phyloP scores from a whole-genome alignment of 1,140 invertebrate species.

The Dinoponera quadriceps region DNA sequence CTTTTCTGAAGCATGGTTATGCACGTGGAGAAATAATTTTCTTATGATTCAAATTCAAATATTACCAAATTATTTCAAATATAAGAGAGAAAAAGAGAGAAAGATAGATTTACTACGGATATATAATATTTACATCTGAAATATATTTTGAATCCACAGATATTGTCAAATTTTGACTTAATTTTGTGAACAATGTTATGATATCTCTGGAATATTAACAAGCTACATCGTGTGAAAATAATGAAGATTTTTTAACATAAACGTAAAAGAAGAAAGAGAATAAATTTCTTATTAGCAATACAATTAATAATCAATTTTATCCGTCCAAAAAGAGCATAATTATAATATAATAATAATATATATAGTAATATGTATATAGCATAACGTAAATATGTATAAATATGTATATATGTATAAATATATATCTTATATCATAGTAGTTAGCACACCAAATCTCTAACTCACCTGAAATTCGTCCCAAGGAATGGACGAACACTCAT shows the following conservation, averaged over 20 bases:
- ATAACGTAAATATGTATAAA: slow-evolving; percentile 55
- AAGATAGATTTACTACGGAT: slow-evolving; percentile 1
- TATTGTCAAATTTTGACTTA: slow-evolving; percentile 12
- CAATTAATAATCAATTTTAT: slow-evolving; percentile 52
- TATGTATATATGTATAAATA: slow-evolving; percentile 20
- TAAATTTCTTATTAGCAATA: slow-evolving; percentile 55
- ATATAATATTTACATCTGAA: slow-evolving; percentile 15
- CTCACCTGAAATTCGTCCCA: slow-evolving; percentile 97
- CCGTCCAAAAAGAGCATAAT: slow-evolving; percentile 57
- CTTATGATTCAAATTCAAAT: slow-evolving; percentile 13
- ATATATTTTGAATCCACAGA: slow-evolving; percentile 16
- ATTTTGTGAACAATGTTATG: background rate
- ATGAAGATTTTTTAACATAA: slow-evolving; percentile 45
- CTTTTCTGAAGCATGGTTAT: background rate
- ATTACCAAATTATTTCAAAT: slow-evolving; percentile 15
- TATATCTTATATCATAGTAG: background rate
- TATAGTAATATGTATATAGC: slow-evolving; percentile 18
- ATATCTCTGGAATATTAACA: slow-evolving; percentile 19
- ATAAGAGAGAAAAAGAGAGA: background rate
- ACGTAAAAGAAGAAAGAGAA: slow-evolving; percentile 50
- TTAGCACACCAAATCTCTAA: slow-evolving; percentile 34
- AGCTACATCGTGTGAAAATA: slow-evolving; percentile 53
- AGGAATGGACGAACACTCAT: slow-evolving; percentile 94
- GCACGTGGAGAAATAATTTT: background rate
- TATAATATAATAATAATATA: slow-evolving; percentile 57